A percentile compares a stretch with the other conserved stretches of the same genome.
phyloP scores from a whole-genome alignment of 2,888 invertebrate genomes.

The Cistogaster globosa region DNA sequence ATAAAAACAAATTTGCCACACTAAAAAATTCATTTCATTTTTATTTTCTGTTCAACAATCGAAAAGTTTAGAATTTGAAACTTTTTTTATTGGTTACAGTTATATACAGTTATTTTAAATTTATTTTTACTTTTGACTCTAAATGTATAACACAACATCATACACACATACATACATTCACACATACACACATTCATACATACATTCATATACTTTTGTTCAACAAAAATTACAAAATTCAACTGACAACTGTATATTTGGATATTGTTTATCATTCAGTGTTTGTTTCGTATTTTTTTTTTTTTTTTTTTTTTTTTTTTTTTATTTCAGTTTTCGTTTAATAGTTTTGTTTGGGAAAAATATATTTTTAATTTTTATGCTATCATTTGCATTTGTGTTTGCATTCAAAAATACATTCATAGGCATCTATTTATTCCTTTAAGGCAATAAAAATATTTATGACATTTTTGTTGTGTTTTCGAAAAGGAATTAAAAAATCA shows the following conservation, averaged over 20 bases:
- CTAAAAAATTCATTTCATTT: no score
- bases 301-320: constrained; percentile 37
- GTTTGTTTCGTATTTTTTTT: constrained; percentile 40
- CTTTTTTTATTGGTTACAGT: no score
- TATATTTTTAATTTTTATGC: neutral
- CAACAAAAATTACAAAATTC: constrained; percentile 10
- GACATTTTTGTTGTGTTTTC: constrained; percentile 13
- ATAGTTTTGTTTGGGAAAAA: constrained; percentile 12
- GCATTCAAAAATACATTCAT: constrained; percentile 40
- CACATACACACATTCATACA: no score
- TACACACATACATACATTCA: no score
- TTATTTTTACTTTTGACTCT: no score
- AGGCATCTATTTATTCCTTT: constrained; percentile 47
- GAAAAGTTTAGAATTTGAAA: no score
- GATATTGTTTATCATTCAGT: constrained; percentile 48
- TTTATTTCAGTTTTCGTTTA: constrained; percentile 33
- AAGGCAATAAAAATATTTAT: constrained; percentile 40
- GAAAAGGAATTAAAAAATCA: constrained; percentile 5
- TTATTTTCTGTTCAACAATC: no score
- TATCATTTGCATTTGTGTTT: constrained; percentile 52
- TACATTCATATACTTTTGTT: neutral
- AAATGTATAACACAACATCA: no score
- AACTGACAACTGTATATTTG: constrained; percentile 5
- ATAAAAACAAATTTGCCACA: no score
- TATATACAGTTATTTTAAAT: no score